These are phyloP conservation scores for Oreochromis niloticus DNA, from an alignment of 2,113 vertebrate species.

Conservation along the genomic window DNA sequence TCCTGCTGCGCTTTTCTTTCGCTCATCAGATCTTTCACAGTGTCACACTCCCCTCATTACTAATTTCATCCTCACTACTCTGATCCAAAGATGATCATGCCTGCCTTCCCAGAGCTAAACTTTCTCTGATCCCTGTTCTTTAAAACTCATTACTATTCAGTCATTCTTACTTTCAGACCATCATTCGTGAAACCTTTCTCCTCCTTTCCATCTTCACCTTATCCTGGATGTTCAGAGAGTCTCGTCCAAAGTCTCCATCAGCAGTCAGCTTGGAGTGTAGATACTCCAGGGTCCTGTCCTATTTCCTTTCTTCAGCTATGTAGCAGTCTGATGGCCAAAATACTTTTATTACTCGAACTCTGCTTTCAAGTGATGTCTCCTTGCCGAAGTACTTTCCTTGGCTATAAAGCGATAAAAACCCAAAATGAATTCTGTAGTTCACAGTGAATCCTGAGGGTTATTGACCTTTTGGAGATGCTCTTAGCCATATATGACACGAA, in stretches of 20 bases:
- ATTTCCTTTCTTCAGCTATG: not conserved
- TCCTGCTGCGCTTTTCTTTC: not conserved
- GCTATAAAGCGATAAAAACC: not conserved
- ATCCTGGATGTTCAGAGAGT: not conserved
- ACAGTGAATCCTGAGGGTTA: not conserved
- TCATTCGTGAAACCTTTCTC: not conserved
- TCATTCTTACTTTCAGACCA: not conserved
- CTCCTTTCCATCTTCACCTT: not conserved
- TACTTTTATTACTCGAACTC: not conserved
- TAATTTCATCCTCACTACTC: not conserved
- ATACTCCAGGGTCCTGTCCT: not conserved
- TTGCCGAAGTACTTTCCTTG: not conserved
- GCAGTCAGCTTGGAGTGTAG: not conserved
- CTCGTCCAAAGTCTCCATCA: not conserved
- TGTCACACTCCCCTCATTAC: not conserved
- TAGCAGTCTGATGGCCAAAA: not conserved
- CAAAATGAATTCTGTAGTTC: not conserved
- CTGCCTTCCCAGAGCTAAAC: not conserved
- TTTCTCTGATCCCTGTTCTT: not conserved
- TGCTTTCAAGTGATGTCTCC: not conserved
- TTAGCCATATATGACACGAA: not conserved
- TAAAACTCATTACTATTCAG: not conserved
- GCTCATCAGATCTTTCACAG: not conserved
- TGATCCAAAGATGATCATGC: not conserved
- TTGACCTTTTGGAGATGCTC: not conserved